These are phyloP conservation scores for Nilaparvata lugens DNA, from an alignment of 1,140 invertebrate species.

Conservation along the genomic window DNA sequence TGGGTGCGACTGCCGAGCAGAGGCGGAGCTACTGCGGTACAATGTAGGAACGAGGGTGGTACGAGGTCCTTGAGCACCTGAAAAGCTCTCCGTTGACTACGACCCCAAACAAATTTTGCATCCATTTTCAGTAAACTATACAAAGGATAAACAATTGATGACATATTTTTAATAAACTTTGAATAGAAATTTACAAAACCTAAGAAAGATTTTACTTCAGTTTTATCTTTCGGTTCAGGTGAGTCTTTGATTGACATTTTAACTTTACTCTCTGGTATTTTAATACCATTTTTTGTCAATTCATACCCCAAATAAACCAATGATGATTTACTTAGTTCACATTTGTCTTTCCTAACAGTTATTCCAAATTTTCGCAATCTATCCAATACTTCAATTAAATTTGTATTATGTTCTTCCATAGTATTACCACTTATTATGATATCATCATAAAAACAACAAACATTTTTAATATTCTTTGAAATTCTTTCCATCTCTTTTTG, in stretches of 20 bases:
- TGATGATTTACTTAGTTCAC: neutral
- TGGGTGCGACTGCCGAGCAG: too few relatives aligned
- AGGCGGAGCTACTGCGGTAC: too few relatives aligned
- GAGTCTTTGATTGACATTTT: slow-evolving; percentile 14
- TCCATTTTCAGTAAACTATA: slow-evolving; percentile 11
- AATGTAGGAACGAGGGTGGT: slow-evolving; percentile 35
- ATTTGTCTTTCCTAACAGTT: slow-evolving; percentile 7
- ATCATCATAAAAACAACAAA: neutral
- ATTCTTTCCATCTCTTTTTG: neutral
- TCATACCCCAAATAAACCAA: slow-evolving; percentile 10
- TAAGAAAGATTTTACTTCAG: slow-evolving; percentile 23
- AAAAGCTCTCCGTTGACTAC: slow-evolving; percentile 16
- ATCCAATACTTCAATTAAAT: neutral
- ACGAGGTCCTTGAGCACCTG: slow-evolving; percentile 21
- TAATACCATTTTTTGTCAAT: slow-evolving; percentile 10
- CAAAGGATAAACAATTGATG: slow-evolving; percentile 2
- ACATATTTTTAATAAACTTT: slow-evolving; percentile 9
- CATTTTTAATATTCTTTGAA: slow-evolving; percentile 28
- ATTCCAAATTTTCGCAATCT: neutral
- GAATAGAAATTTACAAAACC: slow-evolving; percentile 20
- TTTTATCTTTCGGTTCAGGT: slow-evolving; percentile 19
- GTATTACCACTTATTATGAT: neutral
- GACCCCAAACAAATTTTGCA: slow-evolving; percentile 13
- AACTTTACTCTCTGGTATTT: neutral
- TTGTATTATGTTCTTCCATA: neutral